phyloP scores from a whole-genome alignment of 92 coral and sea anemone genomes.

The Palythoa caribaeorum region DNA sequence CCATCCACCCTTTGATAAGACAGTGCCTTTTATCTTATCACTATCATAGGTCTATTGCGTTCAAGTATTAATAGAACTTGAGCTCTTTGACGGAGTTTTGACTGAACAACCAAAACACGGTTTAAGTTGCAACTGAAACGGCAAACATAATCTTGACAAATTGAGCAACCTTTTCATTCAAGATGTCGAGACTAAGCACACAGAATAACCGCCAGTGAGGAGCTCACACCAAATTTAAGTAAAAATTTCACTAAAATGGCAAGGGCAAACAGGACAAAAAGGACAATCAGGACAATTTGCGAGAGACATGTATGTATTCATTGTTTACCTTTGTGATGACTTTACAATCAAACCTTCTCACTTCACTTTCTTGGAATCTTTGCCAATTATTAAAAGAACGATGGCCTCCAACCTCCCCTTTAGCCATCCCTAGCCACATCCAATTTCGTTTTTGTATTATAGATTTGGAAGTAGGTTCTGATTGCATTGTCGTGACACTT shows the following conservation, averaged over 20 bases:
- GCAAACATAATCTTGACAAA: constrained; percentile 25
- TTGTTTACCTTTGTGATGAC: not conserved
- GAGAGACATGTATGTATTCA: not conserved
- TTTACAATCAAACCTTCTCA: constrained; percentile 7
- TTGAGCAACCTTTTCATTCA: not conserved
- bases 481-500: constrained; percentile 1
- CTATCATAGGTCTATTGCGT: constrained; percentile 11
- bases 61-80: not conserved
- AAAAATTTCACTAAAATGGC: too few species aligned
- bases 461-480: not conserved
- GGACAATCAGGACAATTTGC: not conserved
- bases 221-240: too few species aligned
- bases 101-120: too few species aligned
- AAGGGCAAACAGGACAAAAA: not conserved
- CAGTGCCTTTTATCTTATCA: constrained; percentile 20
- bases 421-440: constrained; percentile 34
- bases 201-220: not conserved
- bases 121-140: not conserved
- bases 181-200: not conserved
- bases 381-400: not conserved
- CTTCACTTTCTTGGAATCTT: constrained; percentile 30
- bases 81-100: too few species aligned
- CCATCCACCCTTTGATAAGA: too few species aligned
- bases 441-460: not conserved
- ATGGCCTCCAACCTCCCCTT: constrained; percentile 41